phyloP scores from a whole-genome alignment of 2,113 vertebrate genomes.

The Zootoca vivipara region DNA sequence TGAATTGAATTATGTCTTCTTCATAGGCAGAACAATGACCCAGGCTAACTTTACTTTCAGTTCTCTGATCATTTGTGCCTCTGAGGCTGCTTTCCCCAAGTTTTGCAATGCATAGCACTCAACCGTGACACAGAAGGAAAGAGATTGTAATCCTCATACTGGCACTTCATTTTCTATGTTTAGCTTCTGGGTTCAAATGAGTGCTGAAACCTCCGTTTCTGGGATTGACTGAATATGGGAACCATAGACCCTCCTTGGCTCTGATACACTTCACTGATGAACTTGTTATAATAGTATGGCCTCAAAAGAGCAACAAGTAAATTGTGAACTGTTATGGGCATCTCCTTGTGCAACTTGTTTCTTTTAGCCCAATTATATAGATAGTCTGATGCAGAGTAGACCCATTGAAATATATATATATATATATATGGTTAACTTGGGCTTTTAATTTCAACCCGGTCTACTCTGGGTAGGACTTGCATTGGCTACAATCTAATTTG shows the following conservation, averaged over 20 bases:
- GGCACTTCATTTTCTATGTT: not conserved
- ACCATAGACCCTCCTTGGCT: not conserved
- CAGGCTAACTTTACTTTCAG: not conserved
- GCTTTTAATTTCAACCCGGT: no score
- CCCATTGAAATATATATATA: no score
- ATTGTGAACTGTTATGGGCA: no score
- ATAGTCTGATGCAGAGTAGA: no score
- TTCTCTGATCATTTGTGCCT: not conserved
- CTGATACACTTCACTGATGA: no score
- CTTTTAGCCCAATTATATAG: no score
- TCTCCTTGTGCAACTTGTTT: no score
- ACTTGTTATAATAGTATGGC: no score
- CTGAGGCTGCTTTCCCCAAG: not conserved
- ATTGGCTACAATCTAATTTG: no score
- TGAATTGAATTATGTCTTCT: not conserved
- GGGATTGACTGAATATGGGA: not conserved
- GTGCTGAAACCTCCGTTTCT: not conserved
- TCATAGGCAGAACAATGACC: not conserved
- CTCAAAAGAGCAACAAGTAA: no score
- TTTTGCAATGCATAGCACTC: not conserved
- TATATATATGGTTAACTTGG: no score
- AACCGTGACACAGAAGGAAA: not conserved
- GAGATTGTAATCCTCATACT: not conserved
- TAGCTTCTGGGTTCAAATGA: not conserved
- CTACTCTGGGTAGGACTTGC: no score